These are phyloP conservation scores for Epinotia bilunana DNA, from an alignment of 2,888 invertebrate genomes.

Conservation along the genomic window DNA sequence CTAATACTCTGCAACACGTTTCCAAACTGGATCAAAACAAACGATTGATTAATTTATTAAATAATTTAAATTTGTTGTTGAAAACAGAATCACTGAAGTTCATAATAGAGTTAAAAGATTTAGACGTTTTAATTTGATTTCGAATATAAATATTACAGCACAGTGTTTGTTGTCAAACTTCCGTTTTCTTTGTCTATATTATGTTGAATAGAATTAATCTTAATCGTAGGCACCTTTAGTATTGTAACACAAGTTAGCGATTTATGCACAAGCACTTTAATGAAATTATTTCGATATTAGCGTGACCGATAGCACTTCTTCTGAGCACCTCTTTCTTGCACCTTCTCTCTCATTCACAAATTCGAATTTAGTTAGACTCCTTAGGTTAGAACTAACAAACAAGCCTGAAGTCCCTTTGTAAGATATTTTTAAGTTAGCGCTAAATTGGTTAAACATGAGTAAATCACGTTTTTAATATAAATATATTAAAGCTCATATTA, in stretches of 20 bases:
- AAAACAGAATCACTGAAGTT: constrained; percentile 47
- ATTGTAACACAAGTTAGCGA: constrained; percentile 59
- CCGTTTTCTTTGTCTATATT: constrained; percentile 44
- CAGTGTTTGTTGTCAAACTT: constrained; percentile 43
- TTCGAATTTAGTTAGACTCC: constrained; percentile 41
- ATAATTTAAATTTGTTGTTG: constrained; percentile 53
- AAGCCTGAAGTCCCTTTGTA: not conserved
- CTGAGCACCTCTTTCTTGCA: constrained; percentile 64
- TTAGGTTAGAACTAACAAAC: constrained; percentile 8
- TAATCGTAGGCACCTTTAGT: constrained; percentile 58
- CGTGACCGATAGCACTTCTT: constrained; percentile 58
- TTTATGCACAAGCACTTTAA: constrained; percentile 68
- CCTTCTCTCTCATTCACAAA: constrained; percentile 48
- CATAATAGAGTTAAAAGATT: constrained; percentile 54
- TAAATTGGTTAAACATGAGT: not conserved
- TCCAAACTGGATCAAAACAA: constrained; percentile 49
- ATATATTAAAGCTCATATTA: constrained; percentile 51
- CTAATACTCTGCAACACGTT: not conserved
- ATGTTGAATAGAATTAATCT: constrained; percentile 54
- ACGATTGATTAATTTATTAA: constrained; percentile 56
- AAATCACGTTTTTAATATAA: constrained; percentile 16
- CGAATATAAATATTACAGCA: constrained; percentile 44
- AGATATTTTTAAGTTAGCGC: not conserved
- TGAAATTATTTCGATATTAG: constrained; percentile 49
- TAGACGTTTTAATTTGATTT: constrained; percentile 54